These are phyloP conservation scores for Myotis davidii DNA, from an alignment of 2,113 vertebrate species.

Conservation along the genomic window DNA sequence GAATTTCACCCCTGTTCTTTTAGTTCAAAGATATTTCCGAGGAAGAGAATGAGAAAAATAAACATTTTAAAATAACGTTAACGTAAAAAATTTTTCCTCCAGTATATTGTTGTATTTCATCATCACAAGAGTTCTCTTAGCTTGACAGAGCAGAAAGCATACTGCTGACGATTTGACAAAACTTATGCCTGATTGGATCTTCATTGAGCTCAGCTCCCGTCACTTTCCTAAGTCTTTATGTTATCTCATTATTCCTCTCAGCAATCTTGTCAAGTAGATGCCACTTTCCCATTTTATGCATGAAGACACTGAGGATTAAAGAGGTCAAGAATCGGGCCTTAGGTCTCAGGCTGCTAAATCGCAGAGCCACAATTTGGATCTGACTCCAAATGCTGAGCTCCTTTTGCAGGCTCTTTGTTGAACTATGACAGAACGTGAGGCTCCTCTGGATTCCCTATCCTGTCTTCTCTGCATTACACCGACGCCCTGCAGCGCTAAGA, in stretches of 20 bases:
- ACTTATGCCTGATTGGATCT: slow-evolving; percentile 15
- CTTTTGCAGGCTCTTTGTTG: neutral
- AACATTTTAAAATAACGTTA: slow-evolving; percentile 42
- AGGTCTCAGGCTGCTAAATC: slow-evolving; percentile 66
- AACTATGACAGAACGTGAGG: neutral
- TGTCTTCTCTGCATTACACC: neutral
- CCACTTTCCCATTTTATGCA: slow-evolving; percentile 64
- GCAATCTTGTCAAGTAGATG: slow-evolving; percentile 45
- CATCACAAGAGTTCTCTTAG: slow-evolving; percentile 30
- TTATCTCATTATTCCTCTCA: slow-evolving; percentile 46
- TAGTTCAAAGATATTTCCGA: slow-evolving; percentile 3
- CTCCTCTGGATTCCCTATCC: neutral
- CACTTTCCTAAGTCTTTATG: slow-evolving; percentile 49
- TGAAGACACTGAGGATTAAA: slow-evolving; percentile 68
- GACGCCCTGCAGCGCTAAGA: slow-evolving; percentile 63
- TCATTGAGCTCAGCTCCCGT: slow-evolving; percentile 38
- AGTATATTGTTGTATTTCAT: slow-evolving; percentile 39
- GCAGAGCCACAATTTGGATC: slow-evolving; percentile 46
- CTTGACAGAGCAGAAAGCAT: slow-evolving; percentile 33
- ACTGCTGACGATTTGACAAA: slow-evolving; percentile 59
- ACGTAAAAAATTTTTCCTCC: slow-evolving; percentile 1
- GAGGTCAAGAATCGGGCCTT: slow-evolving; percentile 55
- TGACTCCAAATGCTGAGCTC: neutral
- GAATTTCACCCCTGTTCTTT: neutral
- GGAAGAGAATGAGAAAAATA: slow-evolving; percentile 33